These are phyloP conservation scores for Carduelis carduelis DNA, from an alignment of 2,797 vertebrate species.

Conservation along the genomic window DNA sequence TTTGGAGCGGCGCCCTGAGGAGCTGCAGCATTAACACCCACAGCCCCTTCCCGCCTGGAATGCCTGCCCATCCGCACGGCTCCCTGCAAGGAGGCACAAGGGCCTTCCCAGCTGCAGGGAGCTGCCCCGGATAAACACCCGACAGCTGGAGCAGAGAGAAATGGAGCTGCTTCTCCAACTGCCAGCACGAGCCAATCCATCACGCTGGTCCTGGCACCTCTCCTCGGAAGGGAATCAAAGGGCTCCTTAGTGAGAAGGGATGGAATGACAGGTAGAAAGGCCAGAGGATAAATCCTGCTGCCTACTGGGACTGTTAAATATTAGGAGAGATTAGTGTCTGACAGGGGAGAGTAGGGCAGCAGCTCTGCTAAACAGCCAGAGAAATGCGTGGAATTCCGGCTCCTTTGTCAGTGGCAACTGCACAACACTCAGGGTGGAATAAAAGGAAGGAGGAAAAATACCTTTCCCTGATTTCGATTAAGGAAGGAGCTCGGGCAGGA, in stretches of 20 bases:
- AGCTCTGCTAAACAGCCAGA: slow-evolving; percentile 64
- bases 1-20: slow-evolving; percentile 27
- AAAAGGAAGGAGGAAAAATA: slow-evolving; percentile 21
- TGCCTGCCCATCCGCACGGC: not conserved
- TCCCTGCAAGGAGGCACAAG: slow-evolving; percentile 12
- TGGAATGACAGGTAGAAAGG: slow-evolving; percentile 75
- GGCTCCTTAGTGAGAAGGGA: slow-evolving; percentile 70
- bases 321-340: slow-evolving; percentile 72
- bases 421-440: slow-evolving; percentile 23
- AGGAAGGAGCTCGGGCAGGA: not conserved
- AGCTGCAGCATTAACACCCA: slow-evolving; percentile 36
- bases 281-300: slow-evolving; percentile 69
- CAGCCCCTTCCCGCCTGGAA: not conserved
- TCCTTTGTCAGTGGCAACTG: slow-evolving; percentile 59
- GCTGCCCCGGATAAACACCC: slow-evolving; percentile 61
- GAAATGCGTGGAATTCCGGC: slow-evolving; percentile 67
- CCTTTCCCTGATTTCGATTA: slow-evolving; percentile 37
- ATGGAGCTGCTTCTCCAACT: slow-evolving; percentile 58
- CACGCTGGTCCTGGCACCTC: slow-evolving; percentile 69
- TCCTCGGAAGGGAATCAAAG: slow-evolving; percentile 72
- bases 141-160: slow-evolving; percentile 64
- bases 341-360: slow-evolving; percentile 70
- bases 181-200: slow-evolving; percentile 70
- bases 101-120: slow-evolving; percentile 53
- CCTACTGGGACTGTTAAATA: slow-evolving; percentile 74